Evolutionary conservation across 2,888 invertebrate species (phyloP).

Genomic region (Smittia aterrima): DNA sequence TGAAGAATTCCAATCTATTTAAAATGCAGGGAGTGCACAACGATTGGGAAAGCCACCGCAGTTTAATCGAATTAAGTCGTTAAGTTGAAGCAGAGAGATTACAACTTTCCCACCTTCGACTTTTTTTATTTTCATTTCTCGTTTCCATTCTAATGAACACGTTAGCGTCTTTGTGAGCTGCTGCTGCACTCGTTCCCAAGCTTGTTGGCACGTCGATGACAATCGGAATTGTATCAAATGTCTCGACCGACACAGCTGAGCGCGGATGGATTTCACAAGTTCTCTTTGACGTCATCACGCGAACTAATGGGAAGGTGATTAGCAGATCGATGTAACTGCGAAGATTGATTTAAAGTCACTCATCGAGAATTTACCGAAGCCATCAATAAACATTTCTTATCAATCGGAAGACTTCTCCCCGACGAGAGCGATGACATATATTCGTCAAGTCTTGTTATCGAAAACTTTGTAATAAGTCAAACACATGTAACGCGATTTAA

Average conservation of each 20-base stretch:
- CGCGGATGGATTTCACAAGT: slow-evolving; percentile 19
- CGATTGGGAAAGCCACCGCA: no score
- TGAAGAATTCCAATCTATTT: not conserved
- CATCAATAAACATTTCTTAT: slow-evolving; percentile 8
- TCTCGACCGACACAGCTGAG: slow-evolving; percentile 15
- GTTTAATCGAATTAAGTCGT: not conserved
- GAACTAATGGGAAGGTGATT: not conserved
- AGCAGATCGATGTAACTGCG: no score
- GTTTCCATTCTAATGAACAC: not conserved
- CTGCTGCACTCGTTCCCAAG: not conserved
- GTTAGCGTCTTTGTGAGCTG: not conserved
- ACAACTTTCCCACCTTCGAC: not conserved
- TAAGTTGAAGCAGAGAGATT: not conserved
- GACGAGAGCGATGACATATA: not conserved
- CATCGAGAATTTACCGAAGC: not conserved
- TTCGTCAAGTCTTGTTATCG: not conserved
- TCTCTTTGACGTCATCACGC: not conserved
- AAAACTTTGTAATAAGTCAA: not conserved
- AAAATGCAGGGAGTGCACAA: no score
- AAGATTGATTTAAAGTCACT: no score
- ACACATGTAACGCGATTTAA: not conserved
- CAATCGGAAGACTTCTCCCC: not conserved
- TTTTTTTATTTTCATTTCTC: no score
- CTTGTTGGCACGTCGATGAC: slow-evolving; percentile 8
- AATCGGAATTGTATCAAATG: slow-evolving; percentile 39